Evolutionary conservation across 2,113 vertebrate species (phyloP).

Genomic region (Siniperca chuatsi): DNA sequence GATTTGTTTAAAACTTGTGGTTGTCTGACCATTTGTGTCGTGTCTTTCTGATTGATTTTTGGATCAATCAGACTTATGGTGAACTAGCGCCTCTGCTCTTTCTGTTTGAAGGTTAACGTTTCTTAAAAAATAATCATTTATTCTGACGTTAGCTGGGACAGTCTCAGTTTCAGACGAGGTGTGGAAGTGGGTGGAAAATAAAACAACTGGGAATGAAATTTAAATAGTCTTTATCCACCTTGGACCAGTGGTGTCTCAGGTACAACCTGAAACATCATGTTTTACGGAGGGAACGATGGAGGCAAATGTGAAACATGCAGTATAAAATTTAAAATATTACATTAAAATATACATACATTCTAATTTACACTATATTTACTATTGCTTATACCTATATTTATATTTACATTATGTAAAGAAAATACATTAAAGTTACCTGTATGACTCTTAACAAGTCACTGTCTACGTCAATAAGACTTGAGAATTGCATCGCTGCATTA

Average conservation of each 20-base stretch:
- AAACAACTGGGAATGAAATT: not conserved
- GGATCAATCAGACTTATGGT: not conserved
- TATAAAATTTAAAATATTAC: not conserved
- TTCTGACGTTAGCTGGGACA: not conserved
- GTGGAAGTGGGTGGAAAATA: no score
- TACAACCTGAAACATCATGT: no score
- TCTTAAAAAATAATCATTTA: not conserved
- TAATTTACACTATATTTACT: no score
- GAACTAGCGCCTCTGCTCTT: not conserved
- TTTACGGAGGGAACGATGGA: no score
- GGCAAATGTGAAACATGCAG: no score
- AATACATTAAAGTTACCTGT: no score
- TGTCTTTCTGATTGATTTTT: not conserved
- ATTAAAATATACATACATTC: no score
- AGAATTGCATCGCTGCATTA: no score
- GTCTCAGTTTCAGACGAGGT: not conserved
- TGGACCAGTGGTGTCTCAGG: not conserved
- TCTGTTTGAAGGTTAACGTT: not conserved
- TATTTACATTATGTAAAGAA: no score
- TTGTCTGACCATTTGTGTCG: not conserved
- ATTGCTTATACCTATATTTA: no score
- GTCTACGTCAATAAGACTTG: no score
- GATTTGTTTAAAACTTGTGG: not conserved
- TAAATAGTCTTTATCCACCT: not conserved
- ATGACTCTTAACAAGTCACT: no score